Percentiles rank a stretch among this genome's conserved stretches.
These are phyloP conservation scores for Echiichthys vipera DNA, from an alignment of 2,797 vertebrate genomes.

Conservation along the genomic window DNA sequence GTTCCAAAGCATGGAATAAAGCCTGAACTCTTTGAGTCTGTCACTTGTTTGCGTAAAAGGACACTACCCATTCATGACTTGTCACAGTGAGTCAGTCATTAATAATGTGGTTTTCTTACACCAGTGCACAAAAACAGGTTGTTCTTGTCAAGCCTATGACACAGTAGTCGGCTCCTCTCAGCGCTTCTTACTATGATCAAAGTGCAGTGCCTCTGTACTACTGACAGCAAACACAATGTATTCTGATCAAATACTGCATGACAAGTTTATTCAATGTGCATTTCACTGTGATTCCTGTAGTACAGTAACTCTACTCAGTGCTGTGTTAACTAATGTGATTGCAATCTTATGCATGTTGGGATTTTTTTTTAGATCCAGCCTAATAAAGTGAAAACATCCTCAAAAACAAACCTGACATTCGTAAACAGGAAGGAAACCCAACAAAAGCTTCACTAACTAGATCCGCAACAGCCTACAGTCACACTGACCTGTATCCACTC, in stretches of 20 bases:
- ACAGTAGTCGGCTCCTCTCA: conserved; percentile 42
- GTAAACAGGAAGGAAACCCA: background rate
- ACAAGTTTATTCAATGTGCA: background rate
- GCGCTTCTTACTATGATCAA: conserved; percentile 32
- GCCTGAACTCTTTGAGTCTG: conserved; percentile 57
- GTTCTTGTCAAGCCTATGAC: conserved; percentile 80
- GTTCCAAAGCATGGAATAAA: conserved; percentile 54
- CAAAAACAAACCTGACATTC: conserved; percentile 6
- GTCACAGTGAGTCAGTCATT: conserved; percentile 80
- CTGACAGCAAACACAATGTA: background rate
- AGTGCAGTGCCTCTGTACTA: conserved; percentile 23
- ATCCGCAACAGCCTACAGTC: background rate
- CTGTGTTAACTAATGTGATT: background rate
- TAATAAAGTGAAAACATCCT: background rate
- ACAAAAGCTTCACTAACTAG: background rate
- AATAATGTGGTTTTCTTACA: conserved; percentile 78
- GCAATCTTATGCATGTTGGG: background rate
- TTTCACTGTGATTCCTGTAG: background rate
- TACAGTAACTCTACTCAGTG: background rate
- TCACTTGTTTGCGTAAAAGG: conserved; percentile 70
- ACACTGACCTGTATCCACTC: background rate
- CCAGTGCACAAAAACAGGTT: conserved; percentile 85
- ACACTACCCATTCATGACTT: conserved; percentile 70
- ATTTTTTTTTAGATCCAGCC: too few species aligned
- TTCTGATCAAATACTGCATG: background rate